Evolutionary conservation across 2,888 invertebrate genomes (phyloP).

Genomic region (Oscheius sp.): DNA sequence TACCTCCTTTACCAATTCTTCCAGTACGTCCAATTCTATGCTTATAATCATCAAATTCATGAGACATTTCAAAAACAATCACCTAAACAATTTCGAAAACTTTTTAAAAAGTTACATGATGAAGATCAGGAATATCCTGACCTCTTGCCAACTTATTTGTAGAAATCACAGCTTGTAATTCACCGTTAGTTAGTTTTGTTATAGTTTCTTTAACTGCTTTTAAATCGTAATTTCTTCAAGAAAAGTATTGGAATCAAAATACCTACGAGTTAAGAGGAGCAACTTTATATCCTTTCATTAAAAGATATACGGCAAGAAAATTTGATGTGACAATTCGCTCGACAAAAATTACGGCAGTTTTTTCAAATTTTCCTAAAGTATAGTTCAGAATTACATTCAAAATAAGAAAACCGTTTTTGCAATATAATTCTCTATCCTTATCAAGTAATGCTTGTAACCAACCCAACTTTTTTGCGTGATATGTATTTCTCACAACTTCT

Average conservation of each 20-base stretch:
- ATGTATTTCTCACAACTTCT: neutral
- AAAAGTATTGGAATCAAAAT: neutral
- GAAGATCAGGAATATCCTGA: slow-evolving; percentile 25
- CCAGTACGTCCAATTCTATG: slow-evolving; percentile 27
- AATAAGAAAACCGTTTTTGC: neutral
- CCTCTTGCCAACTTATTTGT: slow-evolving; percentile 30
- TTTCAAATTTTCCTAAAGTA: slow-evolving; percentile 5
- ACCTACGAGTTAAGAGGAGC: slow-evolving; percentile 26
- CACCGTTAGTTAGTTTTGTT: neutral
- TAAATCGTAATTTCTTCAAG: slow-evolving; percentile 12
- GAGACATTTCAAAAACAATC: slow-evolving; percentile 23
- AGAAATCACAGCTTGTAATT: slow-evolving; percentile 25
- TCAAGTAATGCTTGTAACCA: neutral
- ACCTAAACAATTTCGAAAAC: slow-evolving; percentile 4
- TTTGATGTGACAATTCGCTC: slow-evolving; percentile 16
- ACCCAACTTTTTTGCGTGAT: neutral
- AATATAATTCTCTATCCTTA: neutral
- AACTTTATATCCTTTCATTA: slow-evolving; percentile 13
- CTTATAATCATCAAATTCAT: slow-evolving; percentile 25
- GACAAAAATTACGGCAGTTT: slow-evolving; percentile 17
- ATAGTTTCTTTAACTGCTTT: neutral
- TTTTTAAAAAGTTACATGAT: slow-evolving; percentile 12
- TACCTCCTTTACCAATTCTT: slow-evolving; percentile 28
- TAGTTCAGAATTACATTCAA: neutral
- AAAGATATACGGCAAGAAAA: slow-evolving; percentile 13